Conservation (phyloP, 2,113 vertebrate species). For the Chascanopsetta lugubris region DNA sequence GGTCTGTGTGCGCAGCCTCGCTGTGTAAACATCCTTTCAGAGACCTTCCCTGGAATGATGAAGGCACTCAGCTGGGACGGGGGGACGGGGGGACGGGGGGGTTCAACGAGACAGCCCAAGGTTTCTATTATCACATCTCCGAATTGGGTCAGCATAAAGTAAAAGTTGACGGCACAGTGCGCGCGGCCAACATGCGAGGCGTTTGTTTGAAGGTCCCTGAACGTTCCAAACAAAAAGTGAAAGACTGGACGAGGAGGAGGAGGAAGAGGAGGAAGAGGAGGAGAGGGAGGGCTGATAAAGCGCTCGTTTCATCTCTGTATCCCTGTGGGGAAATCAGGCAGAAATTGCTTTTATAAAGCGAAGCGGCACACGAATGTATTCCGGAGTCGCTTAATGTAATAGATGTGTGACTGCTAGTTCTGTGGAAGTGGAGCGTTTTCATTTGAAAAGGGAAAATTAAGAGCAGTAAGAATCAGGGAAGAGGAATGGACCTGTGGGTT, state of each 20-base stretch:
- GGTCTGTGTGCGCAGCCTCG: slow-evolving; percentile 47
- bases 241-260: slow-evolving; percentile 1
- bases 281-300: slow-evolving; percentile 32
- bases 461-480: slow-evolving; percentile 12
- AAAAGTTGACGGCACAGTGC: slow-evolving; percentile 44
- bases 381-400: slow-evolving; percentile 28
- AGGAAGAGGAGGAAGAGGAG: slow-evolving; percentile 13
- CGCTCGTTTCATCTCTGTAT: slow-evolving; percentile 46
- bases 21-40: slow-evolving; percentile 70
- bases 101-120: slow-evolving; percentile 47
- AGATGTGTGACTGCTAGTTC: slow-evolving; percentile 30
- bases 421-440: slow-evolving; percentile 9
- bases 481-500: too few relatives aligned
- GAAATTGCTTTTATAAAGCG: slow-evolving; percentile 50
- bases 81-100: slow-evolving; percentile 25
- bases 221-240: slow-evolving; percentile 38
- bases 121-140: slow-evolving; percentile 59
- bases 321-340: slow-evolving; percentile 50
- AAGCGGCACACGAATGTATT: slow-evolving; percentile 31
- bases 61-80: slow-evolving; percentile 61
- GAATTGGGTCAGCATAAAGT: slow-evolving; percentile 63
- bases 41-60: slow-evolving; percentile 56
- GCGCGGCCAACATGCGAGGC: slow-evolving; percentile 31
- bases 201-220: slow-evolving; percentile 49
- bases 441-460: slow-evolving; percentile 17